Percentiles rank a stretch among this genome's conserved stretches.
Conservation (phyloP, 1,140 invertebrate genomes). For the Drepana arcuata region DNA sequence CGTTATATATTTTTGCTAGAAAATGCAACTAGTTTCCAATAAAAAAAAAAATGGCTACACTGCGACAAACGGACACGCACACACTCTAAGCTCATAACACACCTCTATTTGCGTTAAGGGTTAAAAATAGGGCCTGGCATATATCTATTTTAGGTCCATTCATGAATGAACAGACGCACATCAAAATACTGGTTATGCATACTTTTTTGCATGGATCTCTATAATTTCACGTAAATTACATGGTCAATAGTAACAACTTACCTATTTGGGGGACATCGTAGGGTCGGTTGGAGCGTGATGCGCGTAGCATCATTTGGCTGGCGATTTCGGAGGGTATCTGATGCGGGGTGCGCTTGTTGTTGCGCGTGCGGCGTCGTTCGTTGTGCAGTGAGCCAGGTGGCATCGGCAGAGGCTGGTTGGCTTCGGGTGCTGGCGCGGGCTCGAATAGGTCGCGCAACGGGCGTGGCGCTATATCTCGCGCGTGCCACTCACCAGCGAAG, state of each 20-base stretch:
- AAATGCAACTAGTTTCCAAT: too few species aligned
- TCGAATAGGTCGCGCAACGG: constrained; percentile 47
- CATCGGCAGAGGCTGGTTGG: constrained; percentile 18
- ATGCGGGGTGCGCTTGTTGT: constrained; percentile 46
- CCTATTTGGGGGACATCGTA: constrained; percentile 67
- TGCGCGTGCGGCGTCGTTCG: constrained; percentile 39
- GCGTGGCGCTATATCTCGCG: constrained; percentile 42
- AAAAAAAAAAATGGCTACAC: too few species aligned
- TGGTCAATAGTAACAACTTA: constrained; percentile 25
- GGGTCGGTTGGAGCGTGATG: constrained; percentile 50
- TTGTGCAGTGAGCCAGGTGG: constrained; percentile 28
- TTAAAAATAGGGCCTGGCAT: too few species aligned
- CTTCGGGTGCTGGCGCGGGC: constrained; percentile 14
- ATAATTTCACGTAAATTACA: too few species aligned
- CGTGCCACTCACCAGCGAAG: constrained; percentile 42
- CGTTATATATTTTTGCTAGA: too few species aligned
- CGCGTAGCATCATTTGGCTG: constrained; percentile 62
- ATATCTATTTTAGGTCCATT: too few species aligned
- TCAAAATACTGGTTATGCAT: neutral
- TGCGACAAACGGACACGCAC: too few species aligned
- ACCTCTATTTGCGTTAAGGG: too few species aligned
- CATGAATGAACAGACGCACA: neutral
- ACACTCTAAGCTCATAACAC: too few species aligned
- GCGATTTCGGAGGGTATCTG: constrained; percentile 46
- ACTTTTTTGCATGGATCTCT: too few species aligned